A percentile compares a stretch with the other conserved stretches of the same genome.
These are phyloP conservation scores for Caenorhabditis elegans DNA, from an alignment of 1,140 invertebrate species.

Conservation along the genomic window DNA sequence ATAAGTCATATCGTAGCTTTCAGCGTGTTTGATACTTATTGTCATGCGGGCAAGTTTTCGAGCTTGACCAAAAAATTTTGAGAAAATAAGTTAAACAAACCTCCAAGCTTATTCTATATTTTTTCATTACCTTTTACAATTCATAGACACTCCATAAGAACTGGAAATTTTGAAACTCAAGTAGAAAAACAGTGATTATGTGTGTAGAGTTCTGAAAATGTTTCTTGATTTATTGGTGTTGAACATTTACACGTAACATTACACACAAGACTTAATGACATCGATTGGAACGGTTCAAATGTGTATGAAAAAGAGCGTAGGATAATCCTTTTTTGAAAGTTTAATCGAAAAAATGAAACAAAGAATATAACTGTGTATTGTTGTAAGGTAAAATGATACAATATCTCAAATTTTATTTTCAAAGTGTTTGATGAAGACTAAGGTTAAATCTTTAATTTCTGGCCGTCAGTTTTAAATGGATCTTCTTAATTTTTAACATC, in stretches of 20 bases:
- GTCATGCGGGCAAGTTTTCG: too few species aligned
- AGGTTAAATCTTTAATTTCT: too few species aligned
- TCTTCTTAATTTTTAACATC: too few species aligned
- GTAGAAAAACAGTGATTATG: neutral
- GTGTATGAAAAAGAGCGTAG: neutral
- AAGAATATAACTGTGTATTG: neutral
- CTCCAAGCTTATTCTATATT: too few species aligned
- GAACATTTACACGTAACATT: neutral
- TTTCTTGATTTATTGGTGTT: neutral
- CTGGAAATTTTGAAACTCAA: neutral
- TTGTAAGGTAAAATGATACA: too few species aligned
- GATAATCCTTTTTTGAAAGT: slow-evolving; percentile 19
- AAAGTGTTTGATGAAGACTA: too few species aligned
- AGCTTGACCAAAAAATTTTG: too few species aligned
- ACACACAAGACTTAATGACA: neutral
- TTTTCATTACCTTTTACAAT: neutral
- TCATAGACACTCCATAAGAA: slow-evolving; percentile 23
- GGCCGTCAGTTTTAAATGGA: too few species aligned
- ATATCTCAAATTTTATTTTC: too few species aligned
- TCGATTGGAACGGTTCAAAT: slow-evolving; percentile 17
- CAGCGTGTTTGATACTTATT: too few species aligned
- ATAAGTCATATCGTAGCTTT: too few species aligned
- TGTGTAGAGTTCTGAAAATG: neutral
- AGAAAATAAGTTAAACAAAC: too few species aligned
- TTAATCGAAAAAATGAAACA: slow-evolving; percentile 6